Conservation (phyloP, 2,888 invertebrate genomes). For the Morpho helenor region DNA sequence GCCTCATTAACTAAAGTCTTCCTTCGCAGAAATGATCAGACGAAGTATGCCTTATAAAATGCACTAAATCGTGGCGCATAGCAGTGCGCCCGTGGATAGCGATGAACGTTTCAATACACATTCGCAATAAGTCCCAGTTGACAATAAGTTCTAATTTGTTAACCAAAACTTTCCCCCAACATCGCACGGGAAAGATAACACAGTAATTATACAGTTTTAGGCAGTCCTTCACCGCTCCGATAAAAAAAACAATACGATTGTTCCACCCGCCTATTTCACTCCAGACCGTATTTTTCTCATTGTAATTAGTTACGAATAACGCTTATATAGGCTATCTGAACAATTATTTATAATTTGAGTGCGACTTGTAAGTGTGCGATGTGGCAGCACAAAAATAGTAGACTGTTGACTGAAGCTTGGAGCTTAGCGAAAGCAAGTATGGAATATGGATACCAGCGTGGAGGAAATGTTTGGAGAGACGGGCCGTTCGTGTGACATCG, state of each 20-base stretch:
- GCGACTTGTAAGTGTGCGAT: constrained; percentile 37
- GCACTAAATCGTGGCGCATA: constrained; percentile 87
- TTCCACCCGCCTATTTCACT: constrained; percentile 57
- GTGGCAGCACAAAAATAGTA: constrained; percentile 44
- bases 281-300: constrained; percentile 72
- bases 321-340: constrained; percentile 26
- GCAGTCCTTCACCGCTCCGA: constrained; percentile 37
- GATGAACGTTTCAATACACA: constrained; percentile 78
- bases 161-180: constrained; percentile 67
- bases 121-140: constrained; percentile 71
- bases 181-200: constrained; percentile 64
- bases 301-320: constrained; percentile 42
- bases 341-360: constrained; percentile 28
- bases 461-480: constrained; percentile 26
- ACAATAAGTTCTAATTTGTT: constrained; percentile 60
- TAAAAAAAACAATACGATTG: constrained; percentile 31
- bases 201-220: constrained; percentile 59
- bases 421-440: constrained; percentile 58
- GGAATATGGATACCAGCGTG: constrained; percentile 6
- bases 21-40: constrained; percentile 89
- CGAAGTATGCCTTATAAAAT: constrained; percentile 88
- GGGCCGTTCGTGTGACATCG: constrained; percentile 62
- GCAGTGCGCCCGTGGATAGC: constrained; percentile 83
- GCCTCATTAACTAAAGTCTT: constrained; percentile 59
- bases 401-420: constrained; percentile 36